These are phyloP conservation scores for Mycteria americana DNA, from an alignment of 2,797 vertebrate species.

Conservation along the genomic window DNA sequence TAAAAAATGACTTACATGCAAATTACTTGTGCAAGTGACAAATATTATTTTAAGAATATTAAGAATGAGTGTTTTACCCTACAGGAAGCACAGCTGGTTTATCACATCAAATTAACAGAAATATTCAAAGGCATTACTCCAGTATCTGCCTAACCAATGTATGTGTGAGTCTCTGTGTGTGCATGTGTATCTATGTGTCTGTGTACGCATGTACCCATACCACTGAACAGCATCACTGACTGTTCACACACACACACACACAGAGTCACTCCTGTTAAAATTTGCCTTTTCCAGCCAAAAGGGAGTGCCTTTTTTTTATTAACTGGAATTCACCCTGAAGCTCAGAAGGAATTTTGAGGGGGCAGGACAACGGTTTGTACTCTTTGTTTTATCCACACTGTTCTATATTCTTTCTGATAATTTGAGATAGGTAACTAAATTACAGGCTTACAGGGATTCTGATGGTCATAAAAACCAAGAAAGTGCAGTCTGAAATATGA, in stretches of 20 bases:
- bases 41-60: neutral
- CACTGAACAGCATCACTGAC: neutral
- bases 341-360: conserved; percentile 25
- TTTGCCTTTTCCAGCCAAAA: conserved; percentile 27
- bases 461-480: neutral
- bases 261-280: neutral
- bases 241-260: neutral
- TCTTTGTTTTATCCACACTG: neutral
- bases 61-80: neutral
- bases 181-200: neutral
- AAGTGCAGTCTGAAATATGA: neutral
- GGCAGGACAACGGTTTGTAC: neutral
- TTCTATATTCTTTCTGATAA: neutral
- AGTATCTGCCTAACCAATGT: neutral
- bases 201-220: neutral
- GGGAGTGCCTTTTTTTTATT: conserved; percentile 11
- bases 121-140: neutral
- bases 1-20: neutral
- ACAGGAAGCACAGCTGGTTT: neutral
- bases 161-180: neutral
- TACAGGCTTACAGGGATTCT: neutral
- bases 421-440: neutral
- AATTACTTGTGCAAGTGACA: neutral
- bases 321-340: conserved; percentile 30
- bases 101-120: neutral